These are phyloP conservation scores for Chloropsis cyanopogon DNA, from an alignment of 2,113 vertebrate species.

Conservation along the genomic window DNA sequence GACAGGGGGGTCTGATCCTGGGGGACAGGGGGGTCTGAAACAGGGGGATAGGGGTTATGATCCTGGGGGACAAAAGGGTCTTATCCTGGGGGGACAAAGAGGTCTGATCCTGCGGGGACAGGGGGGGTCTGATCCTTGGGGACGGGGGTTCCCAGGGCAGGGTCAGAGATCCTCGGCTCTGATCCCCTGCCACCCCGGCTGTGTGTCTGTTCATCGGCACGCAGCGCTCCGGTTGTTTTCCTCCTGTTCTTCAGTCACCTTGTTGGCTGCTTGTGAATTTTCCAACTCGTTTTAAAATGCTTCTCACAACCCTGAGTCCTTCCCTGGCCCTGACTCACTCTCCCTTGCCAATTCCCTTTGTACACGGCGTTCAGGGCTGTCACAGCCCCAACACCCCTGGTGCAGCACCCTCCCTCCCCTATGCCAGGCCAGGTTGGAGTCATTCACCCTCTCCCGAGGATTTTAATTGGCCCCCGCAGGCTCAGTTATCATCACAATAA, in stretches of 20 bases:
- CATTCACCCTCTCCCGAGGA: background rate
- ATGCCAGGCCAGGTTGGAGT: background rate
- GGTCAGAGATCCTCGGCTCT: background rate
- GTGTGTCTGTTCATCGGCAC: background rate
- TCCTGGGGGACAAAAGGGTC: too few relatives aligned
- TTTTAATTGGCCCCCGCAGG: background rate
- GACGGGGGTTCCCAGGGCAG: rapidly evolving
- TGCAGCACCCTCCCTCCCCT: background rate
- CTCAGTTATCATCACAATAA: background rate
- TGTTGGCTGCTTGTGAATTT: background rate
- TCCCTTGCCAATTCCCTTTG: background rate
- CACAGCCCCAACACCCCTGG: background rate
- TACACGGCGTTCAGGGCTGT: background rate
- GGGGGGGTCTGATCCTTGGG: background rate
- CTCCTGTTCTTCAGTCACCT: background rate
- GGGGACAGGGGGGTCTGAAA: too few relatives aligned
- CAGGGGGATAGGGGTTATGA: too few relatives aligned
- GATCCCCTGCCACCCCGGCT: too few relatives aligned
- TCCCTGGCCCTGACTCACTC: background rate
- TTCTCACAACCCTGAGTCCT: background rate
- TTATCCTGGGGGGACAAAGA: background rate
- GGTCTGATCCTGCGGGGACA: background rate
- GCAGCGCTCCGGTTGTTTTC: rapidly evolving
- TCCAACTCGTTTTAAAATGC: background rate
- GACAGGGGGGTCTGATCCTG: background rate